Evolutionary conservation across 2,888 invertebrate species (phyloP).

Genomic region (Strigamia maritima): DNA sequence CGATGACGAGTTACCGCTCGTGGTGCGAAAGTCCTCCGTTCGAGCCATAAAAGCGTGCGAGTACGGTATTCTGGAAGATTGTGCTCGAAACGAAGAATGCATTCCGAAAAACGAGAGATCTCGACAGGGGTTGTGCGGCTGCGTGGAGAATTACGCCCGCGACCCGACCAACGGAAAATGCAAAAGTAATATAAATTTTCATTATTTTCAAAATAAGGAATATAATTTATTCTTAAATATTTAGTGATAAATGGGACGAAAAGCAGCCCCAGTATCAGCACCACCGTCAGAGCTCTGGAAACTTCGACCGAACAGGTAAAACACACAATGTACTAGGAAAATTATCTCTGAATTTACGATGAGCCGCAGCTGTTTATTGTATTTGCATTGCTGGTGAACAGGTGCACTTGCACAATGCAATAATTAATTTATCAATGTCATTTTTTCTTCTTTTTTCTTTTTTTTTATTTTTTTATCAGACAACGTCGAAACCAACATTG

Average conservation of each 20-base stretch:
- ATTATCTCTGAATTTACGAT: neutral
- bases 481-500: slow-evolving; percentile 44
- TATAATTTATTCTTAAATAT: neutral
- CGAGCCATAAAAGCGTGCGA: slow-evolving; percentile 56
- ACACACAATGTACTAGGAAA: neutral
- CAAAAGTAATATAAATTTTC: slow-evolving; percentile 31
- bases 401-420: neutral
- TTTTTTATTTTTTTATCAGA: neutral
- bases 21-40: neutral
- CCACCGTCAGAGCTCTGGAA: neutral
- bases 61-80: slow-evolving; percentile 59
- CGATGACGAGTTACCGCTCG: neutral
- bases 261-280: neutral
- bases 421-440: neutral
- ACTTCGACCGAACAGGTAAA: neutral
- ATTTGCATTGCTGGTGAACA: neutral
- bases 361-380: neutral
- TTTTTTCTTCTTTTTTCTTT: no score
- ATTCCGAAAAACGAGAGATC: slow-evolving; percentile 58
- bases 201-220: neutral
- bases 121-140: slow-evolving; percentile 69
- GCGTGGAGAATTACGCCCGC: slow-evolving; percentile 62
- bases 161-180: slow-evolving; percentile 50
- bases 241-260: neutral
- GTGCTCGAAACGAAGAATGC: slow-evolving; percentile 70